Conservation (phyloP, 2,113 vertebrate genomes). For the Setophaga coronata region DNA sequence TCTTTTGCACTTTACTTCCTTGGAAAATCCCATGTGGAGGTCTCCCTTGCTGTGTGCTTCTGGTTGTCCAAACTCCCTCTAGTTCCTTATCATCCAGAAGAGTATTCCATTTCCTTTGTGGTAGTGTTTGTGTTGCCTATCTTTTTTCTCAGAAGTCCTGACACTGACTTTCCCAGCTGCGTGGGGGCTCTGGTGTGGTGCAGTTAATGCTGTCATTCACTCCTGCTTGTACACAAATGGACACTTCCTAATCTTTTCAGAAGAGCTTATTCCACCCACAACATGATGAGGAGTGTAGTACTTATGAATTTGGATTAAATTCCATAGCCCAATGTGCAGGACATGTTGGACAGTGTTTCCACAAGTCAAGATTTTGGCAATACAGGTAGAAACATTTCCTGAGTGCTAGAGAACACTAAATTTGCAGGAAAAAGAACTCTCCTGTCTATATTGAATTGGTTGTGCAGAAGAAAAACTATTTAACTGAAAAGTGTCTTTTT, state of each 20-base stretch:
- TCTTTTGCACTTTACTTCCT: not conserved
- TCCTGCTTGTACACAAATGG: not conserved
- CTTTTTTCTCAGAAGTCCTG: not conserved
- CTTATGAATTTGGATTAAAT: not conserved
- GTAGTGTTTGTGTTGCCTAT: not conserved
- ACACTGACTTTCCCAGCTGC: not conserved
- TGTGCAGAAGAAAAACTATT: not conserved
- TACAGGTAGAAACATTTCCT: not conserved
- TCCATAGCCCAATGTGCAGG: not conserved
- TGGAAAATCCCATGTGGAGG: not conserved
- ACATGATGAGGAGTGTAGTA: not conserved
- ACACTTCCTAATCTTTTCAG: not conserved
- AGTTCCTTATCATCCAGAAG: accelerated
- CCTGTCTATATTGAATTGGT: not conserved
- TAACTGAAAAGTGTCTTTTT: not conserved
- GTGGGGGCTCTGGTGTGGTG: not conserved
- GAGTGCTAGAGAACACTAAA: not conserved
- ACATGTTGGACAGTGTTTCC: not conserved
- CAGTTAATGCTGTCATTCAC: not conserved
- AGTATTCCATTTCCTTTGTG: not conserved
- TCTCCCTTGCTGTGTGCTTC: not conserved
- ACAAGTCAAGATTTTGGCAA: not conserved
- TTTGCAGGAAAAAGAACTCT: not conserved
- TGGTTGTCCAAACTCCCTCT: not conserved
- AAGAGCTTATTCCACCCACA: not conserved